These are phyloP conservation scores for Engraulis encrasicolus DNA, from an alignment of 2,113 vertebrate genomes.

Conservation along the genomic window DNA sequence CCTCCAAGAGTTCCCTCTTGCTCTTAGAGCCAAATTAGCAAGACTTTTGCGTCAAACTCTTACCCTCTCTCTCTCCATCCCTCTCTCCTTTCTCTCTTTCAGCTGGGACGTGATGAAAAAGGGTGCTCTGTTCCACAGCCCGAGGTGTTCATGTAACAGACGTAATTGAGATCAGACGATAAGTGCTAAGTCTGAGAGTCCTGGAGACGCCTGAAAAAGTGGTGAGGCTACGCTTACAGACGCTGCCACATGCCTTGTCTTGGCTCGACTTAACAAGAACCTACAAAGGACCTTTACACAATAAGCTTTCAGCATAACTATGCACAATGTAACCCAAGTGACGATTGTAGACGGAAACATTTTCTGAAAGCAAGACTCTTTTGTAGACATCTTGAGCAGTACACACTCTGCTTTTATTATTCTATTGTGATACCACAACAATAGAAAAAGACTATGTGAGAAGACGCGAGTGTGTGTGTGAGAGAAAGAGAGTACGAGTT, in stretches of 20 bases:
- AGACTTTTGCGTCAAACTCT: background rate
- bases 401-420: background rate
- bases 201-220: background rate
- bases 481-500: no score
- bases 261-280: background rate
- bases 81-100: background rate
- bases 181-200: background rate
- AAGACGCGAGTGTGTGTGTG: background rate
- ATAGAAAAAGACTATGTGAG: background rate
- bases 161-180: background rate
- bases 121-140: background rate
- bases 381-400: background rate
- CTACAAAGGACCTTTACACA: background rate
- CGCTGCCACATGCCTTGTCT: background rate
- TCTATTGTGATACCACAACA: background rate
- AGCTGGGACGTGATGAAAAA: background rate
- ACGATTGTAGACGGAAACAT: background rate
- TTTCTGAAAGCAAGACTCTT: background rate
- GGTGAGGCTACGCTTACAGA: background rate
- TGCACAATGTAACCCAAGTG: background rate
- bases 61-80: background rate
- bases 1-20: background rate
- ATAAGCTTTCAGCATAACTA: background rate
- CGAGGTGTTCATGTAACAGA: constrained; percentile 23
- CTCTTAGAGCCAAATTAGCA: background rate